Evolutionary conservation across 1,140 invertebrate genomes (phyloP).

Genomic region (Saxidomus purpurata): DNA sequence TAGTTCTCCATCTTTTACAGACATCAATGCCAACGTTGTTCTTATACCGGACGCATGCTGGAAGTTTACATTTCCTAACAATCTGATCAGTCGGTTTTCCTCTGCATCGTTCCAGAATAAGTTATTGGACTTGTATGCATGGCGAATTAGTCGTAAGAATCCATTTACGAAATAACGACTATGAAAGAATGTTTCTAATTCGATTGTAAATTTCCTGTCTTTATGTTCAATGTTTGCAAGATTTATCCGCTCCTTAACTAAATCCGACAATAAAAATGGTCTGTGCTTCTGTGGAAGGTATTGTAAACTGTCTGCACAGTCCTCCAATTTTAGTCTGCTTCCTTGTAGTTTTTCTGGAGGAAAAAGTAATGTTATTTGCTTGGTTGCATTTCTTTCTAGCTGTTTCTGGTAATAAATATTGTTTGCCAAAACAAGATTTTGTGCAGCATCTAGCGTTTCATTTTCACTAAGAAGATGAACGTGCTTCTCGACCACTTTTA

Average conservation of each 20-base stretch:
- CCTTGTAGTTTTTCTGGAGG: background rate
- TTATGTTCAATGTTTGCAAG: background rate
- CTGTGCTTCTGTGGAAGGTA: constrained; percentile 62
- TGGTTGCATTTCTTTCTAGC: background rate
- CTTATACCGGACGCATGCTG: background rate
- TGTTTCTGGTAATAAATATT: background rate
- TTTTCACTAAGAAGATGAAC: background rate
- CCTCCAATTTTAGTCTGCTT: background rate
- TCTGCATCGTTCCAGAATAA: background rate
- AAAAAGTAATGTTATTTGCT: background rate
- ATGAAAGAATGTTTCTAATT: constrained; percentile 21
- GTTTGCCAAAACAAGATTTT: background rate
- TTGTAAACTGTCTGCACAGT: constrained; percentile 13
- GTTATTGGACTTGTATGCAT: background rate
- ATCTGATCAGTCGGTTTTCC: background rate
- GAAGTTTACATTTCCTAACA: background rate
- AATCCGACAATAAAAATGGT: constrained; percentile 68
- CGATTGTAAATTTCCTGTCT: background rate
- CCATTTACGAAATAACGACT: constrained; percentile 52
- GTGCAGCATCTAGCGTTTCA: background rate
- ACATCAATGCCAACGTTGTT: background rate
- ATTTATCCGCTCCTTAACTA: constrained; percentile 72
- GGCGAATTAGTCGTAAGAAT: constrained; percentile 59
- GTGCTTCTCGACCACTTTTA: background rate
- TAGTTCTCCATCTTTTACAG: background rate